Conservation (phyloP, 2,888 invertebrate species). For the Erebia ligea region DNA sequence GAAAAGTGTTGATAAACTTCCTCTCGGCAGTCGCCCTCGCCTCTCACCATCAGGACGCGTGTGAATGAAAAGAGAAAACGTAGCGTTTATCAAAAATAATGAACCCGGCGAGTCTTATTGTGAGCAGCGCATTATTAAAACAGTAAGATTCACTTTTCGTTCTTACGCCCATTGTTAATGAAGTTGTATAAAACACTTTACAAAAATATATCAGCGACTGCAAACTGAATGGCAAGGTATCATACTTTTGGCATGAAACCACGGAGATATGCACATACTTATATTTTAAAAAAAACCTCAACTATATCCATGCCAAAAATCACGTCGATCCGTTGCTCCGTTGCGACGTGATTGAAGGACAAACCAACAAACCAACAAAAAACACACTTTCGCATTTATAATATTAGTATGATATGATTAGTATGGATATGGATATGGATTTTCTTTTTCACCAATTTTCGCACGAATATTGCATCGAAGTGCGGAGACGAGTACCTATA, state of each 20-base stretch:
- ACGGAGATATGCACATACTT: too few relatives aligned
- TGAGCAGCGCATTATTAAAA: background rate
- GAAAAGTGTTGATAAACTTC: background rate
- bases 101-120: background rate
- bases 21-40: background rate
- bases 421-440: too few relatives aligned
- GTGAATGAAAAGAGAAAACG: conserved; percentile 4
- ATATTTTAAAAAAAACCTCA: too few relatives aligned
- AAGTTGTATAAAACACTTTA: conserved; percentile 14
- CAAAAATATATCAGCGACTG: background rate
- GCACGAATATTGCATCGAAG: too few relatives aligned
- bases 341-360: too few relatives aligned
- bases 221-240: background rate
- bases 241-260: background rate
- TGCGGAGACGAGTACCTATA: too few relatives aligned
- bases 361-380: too few relatives aligned
- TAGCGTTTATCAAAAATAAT: conserved; percentile 11
- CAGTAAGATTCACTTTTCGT: conserved; percentile 12
- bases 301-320: too few relatives aligned
- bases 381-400: too few relatives aligned
- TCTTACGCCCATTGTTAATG: conserved; percentile 3
- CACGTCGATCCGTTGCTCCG: too few relatives aligned
- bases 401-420: too few relatives aligned
- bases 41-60: background rate
- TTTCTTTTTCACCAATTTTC: too few relatives aligned